phyloP scores from a whole-genome alignment of 2,797 vertebrate species.

The Melanotaenia pygmaea region DNA sequence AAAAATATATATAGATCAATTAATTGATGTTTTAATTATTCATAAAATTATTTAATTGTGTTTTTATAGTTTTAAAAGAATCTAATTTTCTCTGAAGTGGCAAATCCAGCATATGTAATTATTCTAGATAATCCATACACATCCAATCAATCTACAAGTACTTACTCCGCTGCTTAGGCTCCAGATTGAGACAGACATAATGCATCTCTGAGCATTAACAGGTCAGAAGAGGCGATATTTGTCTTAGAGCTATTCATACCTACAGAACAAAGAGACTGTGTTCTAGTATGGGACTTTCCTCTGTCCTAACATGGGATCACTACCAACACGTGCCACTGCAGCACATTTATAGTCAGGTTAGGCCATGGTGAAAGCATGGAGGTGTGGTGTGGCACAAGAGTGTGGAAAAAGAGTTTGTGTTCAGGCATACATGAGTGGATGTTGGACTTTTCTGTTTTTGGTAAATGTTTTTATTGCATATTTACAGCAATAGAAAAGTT shows the following conservation, averaged over 20 bases:
- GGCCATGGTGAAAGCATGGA: constrained; percentile 62
- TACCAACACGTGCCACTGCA: constrained; percentile 57
- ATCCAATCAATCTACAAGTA: not conserved
- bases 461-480: constrained; percentile 29
- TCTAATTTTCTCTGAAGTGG: not conserved
- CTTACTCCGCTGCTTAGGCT: constrained; percentile 17
- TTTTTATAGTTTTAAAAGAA: not conserved
- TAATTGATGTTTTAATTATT: not conserved
- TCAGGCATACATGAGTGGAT: not conserved
- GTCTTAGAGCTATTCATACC: constrained; percentile 63
- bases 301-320: constrained; percentile 55
- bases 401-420: not conserved
- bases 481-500: constrained; percentile 15
- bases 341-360: constrained; percentile 72
- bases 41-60: not conserved
- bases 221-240: constrained; percentile 34
- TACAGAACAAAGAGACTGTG: constrained; percentile 58
- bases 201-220: constrained; percentile 28
- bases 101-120: not conserved
- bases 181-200: constrained; percentile 15
- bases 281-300: constrained; percentile 58
- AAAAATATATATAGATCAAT: not conserved
- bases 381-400: constrained; percentile 32
- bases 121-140: not conserved
- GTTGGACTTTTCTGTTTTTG: constrained; percentile 12